These are phyloP conservation scores for Muscicapa striata DNA, from an alignment of 2,797 vertebrate species.

Conservation along the genomic window DNA sequence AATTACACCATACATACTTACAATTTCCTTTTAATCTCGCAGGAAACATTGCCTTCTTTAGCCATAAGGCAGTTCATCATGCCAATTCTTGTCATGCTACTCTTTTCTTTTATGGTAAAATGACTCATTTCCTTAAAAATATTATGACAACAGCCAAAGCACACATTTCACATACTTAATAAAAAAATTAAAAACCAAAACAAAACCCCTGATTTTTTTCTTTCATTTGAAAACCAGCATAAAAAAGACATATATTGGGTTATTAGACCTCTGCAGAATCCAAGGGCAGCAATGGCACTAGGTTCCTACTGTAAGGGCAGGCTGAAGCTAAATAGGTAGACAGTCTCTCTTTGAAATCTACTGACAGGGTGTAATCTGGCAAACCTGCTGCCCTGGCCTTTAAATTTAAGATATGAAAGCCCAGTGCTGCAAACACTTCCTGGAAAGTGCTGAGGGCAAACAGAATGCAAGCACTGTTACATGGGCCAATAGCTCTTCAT, in stretches of 20 bases:
- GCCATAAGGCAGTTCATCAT: neutral
- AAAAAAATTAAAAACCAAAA: neutral
- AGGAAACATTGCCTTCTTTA: neutral
- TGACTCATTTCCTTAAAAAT: neutral
- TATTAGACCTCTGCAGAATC: neutral
- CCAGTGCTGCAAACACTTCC: neutral
- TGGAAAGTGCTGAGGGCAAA: conserved; percentile 38
- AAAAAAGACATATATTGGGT: neutral
- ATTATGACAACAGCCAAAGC: conserved; percentile 31
- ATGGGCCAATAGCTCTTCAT: conserved; percentile 21
- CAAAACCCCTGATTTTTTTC: neutral
- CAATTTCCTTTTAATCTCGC: neutral
- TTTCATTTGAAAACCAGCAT: conserved; percentile 3
- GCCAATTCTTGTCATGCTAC: neutral
- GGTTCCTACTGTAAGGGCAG: neutral
- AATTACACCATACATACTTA: neutral
- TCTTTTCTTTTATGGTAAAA: neutral
- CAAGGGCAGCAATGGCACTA: conserved; percentile 5
- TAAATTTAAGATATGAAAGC: neutral
- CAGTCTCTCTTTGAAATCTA: neutral
- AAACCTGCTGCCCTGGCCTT: neutral
- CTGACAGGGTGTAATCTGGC: neutral
- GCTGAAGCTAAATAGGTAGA: neutral
- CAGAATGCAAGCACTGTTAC: neutral
- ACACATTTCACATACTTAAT: neutral